A percentile compares a stretch with the other conserved stretches of the same genome.
Conservation (phyloP, 2,888 invertebrate species). For the Dimorphilus gyrociliatus region DNA sequence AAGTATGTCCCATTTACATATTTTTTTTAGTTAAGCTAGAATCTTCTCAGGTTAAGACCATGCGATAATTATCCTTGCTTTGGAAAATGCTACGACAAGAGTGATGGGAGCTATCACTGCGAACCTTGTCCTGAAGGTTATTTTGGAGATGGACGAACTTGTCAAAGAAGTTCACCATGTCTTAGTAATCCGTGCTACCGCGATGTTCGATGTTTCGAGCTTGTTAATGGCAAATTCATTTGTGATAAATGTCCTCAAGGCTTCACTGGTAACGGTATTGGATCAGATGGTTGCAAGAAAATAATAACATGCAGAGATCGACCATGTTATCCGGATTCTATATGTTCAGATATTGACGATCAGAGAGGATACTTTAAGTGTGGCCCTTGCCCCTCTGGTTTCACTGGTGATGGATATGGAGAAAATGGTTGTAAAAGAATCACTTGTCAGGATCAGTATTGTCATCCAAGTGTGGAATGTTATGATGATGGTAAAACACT, state of each 20-base stretch:
- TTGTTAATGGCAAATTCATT: constrained; percentile 19
- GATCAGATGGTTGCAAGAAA: too few relatives aligned
- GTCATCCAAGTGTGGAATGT: constrained; percentile 52
- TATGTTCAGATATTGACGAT: too few relatives aligned
- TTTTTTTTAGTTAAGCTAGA: too few relatives aligned
- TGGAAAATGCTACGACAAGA: too few relatives aligned
- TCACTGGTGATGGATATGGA: constrained; percentile 45
- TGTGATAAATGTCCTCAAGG: constrained; percentile 49
- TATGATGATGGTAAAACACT: constrained; percentile 37
- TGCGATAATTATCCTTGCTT: too few relatives aligned
- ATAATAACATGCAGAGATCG: background rate
- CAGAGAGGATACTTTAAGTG: too few relatives aligned
- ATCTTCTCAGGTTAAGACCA: too few relatives aligned
- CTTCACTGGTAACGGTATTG: constrained; percentile 1
- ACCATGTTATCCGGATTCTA: too few relatives aligned
- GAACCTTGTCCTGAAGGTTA: constrained; percentile 44
- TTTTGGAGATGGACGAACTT: constrained; percentile 3
- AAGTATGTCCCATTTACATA: too few relatives aligned
- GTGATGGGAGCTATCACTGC: too few relatives aligned
- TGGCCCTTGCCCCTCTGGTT: constrained; percentile 55
- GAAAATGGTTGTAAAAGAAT: background rate
- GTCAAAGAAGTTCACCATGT: constrained; percentile 37
- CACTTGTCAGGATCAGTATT: constrained; percentile 52
- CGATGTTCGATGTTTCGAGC: constrained; percentile 50
- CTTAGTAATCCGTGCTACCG: constrained; percentile 53